Conservation (phyloP, 1,140 invertebrate genomes). For the Hesperophylax magnus region DNA sequence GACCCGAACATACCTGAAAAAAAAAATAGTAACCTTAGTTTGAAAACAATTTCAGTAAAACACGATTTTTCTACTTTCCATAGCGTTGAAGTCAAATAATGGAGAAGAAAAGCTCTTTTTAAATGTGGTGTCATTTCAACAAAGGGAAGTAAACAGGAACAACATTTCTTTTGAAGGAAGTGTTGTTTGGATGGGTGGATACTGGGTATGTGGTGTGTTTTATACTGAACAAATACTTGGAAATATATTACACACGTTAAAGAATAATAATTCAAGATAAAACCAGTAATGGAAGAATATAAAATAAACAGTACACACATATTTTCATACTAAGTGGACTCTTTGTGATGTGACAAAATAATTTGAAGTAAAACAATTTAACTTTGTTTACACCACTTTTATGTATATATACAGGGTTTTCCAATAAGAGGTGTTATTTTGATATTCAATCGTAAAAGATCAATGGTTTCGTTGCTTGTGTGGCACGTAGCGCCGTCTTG, state of each 20-base stretch:
- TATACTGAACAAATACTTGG: neutral
- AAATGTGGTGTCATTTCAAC: constrained; percentile 20
- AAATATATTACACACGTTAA: neutral
- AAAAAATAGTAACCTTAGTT: neutral
- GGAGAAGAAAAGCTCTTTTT: neutral
- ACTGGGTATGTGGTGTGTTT: neutral
- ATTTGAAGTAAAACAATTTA: too few species aligned
- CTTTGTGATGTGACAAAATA: neutral
- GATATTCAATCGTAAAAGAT: too few species aligned
- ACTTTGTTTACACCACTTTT: too few species aligned
- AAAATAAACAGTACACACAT: neutral
- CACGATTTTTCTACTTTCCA: neutral
- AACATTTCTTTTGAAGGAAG: neutral
- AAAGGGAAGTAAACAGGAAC: constrained; percentile 2
- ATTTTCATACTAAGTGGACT: neutral
- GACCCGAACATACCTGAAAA: neutral
- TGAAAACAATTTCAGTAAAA: neutral
- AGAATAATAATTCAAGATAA: neutral
- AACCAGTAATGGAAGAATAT: neutral
- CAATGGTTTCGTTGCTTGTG: too few species aligned
- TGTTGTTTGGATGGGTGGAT: neutral
- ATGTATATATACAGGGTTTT: too few species aligned
- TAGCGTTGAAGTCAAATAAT: neutral
- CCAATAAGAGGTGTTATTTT: too few species aligned
- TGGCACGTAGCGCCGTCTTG: too few species aligned